Evolutionary conservation across 2,113 vertebrate species (phyloP).

Genomic region (Ivindomyrus marchei): DNA sequence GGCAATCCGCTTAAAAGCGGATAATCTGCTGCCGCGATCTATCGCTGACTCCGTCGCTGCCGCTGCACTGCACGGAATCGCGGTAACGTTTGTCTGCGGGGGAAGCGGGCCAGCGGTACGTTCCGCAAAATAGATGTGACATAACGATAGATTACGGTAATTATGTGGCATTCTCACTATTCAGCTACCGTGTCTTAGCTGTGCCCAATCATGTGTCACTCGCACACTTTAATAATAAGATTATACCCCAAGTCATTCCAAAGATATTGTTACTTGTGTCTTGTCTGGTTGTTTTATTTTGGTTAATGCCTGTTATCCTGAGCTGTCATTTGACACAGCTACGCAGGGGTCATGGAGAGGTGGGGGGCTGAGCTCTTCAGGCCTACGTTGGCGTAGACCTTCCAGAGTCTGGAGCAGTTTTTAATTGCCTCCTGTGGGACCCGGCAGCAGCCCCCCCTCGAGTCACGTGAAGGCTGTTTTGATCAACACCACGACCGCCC

Average conservation of each 20-base stretch:
- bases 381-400: neutral
- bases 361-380: neutral
- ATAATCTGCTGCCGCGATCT: conserved; percentile 15
- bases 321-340: neutral
- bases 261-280: neutral
- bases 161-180: neutral
- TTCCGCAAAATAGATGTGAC: neutral
- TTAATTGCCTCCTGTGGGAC: conserved; percentile 23
- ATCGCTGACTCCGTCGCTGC: neutral
- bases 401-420: neutral
- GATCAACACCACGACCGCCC: conserved; percentile 20
- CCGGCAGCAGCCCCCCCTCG: neutral
- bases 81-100: neutral
- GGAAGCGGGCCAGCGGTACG: neutral
- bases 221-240: neutral
- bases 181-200: neutral
- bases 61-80: neutral
- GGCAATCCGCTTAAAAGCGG: conserved; percentile 16
- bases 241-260: neutral
- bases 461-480: conserved; percentile 20
- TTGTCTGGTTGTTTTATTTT: neutral
- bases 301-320: conserved; percentile 10
- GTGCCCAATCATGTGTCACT: neutral
- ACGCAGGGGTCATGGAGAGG: neutral
- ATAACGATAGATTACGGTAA: neutral